Percentiles rank a stretch among this genome's conserved stretches.
Evolutionary conservation across 92 coral and sea anemone species (phyloP).

Genomic region (Diadumene lineata): DNA sequence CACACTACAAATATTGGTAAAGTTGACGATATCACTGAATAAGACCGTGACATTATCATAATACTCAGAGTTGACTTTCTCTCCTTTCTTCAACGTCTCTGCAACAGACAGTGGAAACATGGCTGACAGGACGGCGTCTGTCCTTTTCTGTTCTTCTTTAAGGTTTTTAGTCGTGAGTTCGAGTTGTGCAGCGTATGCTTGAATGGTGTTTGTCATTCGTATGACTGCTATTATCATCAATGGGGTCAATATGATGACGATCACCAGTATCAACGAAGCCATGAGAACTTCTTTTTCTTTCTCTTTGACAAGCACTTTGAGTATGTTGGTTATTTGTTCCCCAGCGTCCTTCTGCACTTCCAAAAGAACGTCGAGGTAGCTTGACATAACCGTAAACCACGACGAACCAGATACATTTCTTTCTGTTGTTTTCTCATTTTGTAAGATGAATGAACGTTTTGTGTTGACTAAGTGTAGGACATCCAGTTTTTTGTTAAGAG

Average conservation of each 20-base stretch:
- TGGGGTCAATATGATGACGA: conserved; percentile 48
- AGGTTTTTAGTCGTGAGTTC: conserved; percentile 48
- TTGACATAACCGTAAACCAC: conserved; percentile 65
- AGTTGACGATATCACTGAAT: conserved; percentile 73
- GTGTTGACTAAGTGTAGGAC: background rate
- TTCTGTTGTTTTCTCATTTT: conserved; percentile 22
- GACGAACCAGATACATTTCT: conserved; percentile 15
- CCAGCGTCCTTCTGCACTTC: conserved; percentile 53
- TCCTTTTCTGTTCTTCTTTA: conserved; percentile 64
- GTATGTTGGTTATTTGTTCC: background rate
- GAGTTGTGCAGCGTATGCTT: conserved; percentile 53
- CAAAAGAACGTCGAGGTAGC: conserved; percentile 51
- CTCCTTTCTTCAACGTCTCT: conserved; percentile 55
- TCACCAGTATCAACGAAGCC: conserved; percentile 22
- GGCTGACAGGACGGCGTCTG: conserved; percentile 57
- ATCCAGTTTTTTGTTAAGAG: background rate
- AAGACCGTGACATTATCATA: conserved; percentile 68
- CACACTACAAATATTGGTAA: conserved; percentile 71
- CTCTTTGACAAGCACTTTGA: conserved; percentile 7
- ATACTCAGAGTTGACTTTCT: conserved; percentile 57
- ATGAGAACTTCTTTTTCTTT: conserved; percentile 24
- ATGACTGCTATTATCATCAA: conserved; percentile 47
- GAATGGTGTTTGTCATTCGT: conserved; percentile 55
- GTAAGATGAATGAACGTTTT: conserved; percentile 40
- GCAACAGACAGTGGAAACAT: conserved; percentile 79